Percentiles rank a stretch among this genome's conserved stretches.
These are phyloP conservation scores for Laothoe populi DNA, from an alignment of 2,888 invertebrate genomes.

Conservation along the genomic window DNA sequence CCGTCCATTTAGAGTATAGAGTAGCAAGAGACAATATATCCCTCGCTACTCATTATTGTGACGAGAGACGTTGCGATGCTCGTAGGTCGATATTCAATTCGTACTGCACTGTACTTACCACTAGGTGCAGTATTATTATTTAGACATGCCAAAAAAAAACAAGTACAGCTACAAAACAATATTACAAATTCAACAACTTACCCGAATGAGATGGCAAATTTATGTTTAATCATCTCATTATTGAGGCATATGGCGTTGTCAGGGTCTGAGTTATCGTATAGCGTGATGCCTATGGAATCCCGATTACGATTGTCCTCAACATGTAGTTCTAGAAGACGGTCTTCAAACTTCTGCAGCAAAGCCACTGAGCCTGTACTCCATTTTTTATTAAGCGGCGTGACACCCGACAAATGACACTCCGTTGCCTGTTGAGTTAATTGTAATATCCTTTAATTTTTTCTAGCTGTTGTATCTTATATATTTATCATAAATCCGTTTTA, in stretches of 20 bases:
- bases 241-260: conserved; percentile 66
- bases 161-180: neutral
- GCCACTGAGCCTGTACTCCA: conserved; percentile 67
- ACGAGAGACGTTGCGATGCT: no score
- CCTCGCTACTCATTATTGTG: no score
- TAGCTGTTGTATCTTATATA: no score
- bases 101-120: no score
- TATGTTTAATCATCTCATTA: conserved; percentile 68
- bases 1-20: no score
- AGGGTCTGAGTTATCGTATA: conserved; percentile 56
- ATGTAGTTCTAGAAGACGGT: conserved; percentile 55
- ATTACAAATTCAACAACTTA: conserved; percentile 39
- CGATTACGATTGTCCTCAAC: conserved; percentile 60
- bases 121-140: no score
- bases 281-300: conserved; percentile 63
- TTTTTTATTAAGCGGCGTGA: conserved; percentile 67
- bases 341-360: conserved; percentile 55
- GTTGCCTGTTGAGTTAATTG: conserved; percentile 53
- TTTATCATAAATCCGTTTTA: no score
- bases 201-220: conserved; percentile 73
- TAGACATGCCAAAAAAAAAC: no score
- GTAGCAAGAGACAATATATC: no score
- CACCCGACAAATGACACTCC: conserved; percentile 72
- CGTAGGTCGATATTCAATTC: no score
- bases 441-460: neutral